Evolutionary conservation across 2,113 vertebrate species (phyloP).

Genomic region (Trachemys scripta): DNA sequence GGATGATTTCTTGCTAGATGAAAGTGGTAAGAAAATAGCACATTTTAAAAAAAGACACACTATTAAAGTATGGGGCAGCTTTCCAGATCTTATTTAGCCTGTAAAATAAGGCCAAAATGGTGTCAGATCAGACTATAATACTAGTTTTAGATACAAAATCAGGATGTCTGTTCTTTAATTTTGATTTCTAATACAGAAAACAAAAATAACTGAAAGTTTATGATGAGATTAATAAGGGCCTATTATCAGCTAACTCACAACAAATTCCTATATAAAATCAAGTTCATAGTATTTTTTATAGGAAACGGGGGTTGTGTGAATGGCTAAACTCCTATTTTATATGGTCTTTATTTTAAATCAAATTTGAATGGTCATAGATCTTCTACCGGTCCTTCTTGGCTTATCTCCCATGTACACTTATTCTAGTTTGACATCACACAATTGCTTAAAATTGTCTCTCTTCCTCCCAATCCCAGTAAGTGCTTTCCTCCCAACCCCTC

Average conservation of each 20-base stretch:
- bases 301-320: not conserved
- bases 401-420: not conserved
- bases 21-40: conserved; percentile 87
- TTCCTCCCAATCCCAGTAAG: not conserved
- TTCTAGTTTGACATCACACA: not conserved
- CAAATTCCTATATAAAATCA: not conserved
- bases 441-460: not conserved
- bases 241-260: not conserved
- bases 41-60: conserved; percentile 60
- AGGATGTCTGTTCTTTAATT: conserved; percentile 58
- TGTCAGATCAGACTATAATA: conserved; percentile 56
- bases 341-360: not conserved
- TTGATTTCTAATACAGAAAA: conserved; percentile 67
- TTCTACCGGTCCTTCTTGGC: not conserved
- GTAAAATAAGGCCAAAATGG: conserved; percentile 42
- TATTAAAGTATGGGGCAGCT: conserved; percentile 38
- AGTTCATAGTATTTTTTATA: not conserved
- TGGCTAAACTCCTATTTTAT: not conserved
- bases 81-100: conserved; percentile 32
- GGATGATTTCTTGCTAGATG: conserved; percentile 98
- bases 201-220: conserved; percentile 38
- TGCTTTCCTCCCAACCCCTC: not conserved
- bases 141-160: conserved; percentile 62
- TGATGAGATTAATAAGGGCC: conserved; percentile 22
- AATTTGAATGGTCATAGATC: not conserved